Percentiles rank a stretch among this genome's conserved stretches.
Evolutionary conservation across 2,888 invertebrate genomes (phyloP).

Genomic region (Priocnemis perturbator): DNA sequence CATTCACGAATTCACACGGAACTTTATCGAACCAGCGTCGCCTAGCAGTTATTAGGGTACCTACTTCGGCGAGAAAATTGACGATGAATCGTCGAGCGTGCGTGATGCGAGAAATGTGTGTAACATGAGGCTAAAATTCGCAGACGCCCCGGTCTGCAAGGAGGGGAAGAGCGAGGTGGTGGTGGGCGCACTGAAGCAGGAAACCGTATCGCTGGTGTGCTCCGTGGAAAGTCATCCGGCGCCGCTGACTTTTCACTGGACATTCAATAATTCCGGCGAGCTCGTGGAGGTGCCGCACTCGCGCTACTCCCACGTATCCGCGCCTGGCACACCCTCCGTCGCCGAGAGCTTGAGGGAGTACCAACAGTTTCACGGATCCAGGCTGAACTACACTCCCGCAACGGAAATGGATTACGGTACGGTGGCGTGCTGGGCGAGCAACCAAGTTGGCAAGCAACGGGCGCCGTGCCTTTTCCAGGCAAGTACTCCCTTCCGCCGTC

Average conservation of each 20-base stretch:
- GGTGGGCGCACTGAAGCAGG: slow-evolving; percentile 89
- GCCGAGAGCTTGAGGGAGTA: slow-evolving; percentile 67
- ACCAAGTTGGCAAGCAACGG: slow-evolving; percentile 89
- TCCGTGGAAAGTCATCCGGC: slow-evolving; percentile 94
- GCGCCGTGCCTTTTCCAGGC: slow-evolving; percentile 92
- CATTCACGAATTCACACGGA: too few species aligned
- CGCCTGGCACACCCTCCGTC: slow-evolving; percentile 63
- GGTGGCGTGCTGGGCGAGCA: slow-evolving; percentile 90
- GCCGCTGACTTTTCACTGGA: slow-evolving; percentile 91
- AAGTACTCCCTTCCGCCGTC: slow-evolving; percentile 33
- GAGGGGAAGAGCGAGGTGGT: slow-evolving; percentile 87
- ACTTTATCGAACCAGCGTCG: too few species aligned
- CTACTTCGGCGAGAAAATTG: too few species aligned
- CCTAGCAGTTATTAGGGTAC: too few species aligned
- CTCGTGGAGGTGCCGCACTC: slow-evolving; percentile 86
- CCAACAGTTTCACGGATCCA: slow-evolving; percentile 78
- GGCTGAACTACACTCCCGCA: slow-evolving; percentile 89
- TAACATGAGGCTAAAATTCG: slow-evolving; percentile 16
- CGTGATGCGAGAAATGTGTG: too few species aligned
- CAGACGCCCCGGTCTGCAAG: slow-evolving; percentile 69
- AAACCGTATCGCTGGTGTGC: slow-evolving; percentile 90
- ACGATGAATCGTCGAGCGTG: too few species aligned
- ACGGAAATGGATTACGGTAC: slow-evolving; percentile 94
- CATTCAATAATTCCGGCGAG: slow-evolving; percentile 93
- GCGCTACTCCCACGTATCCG: slow-evolving; percentile 72